Evolutionary conservation across 2,113 vertebrate genomes (phyloP).

Genomic region (Paralichthys olivaceus): DNA sequence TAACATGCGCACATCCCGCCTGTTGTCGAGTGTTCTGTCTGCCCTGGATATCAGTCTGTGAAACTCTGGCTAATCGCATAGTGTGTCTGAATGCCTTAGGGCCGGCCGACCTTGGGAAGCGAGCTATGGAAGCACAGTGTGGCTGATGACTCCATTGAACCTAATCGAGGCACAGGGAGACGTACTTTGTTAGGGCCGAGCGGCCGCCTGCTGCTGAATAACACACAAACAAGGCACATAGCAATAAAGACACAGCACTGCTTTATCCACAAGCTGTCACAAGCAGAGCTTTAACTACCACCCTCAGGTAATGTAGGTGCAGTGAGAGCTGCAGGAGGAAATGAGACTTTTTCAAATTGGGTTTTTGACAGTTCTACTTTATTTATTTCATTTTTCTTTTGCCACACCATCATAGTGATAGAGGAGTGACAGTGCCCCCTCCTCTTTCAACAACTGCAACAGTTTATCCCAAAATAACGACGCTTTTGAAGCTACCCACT

Average conservation of each 20-base stretch:
- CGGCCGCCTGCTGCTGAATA: constrained; percentile 22
- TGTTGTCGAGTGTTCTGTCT: background rate
- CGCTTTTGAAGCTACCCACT: constrained; percentile 3
- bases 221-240: constrained; percentile 25
- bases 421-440: background rate
- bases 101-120: constrained; percentile 19
- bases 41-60: constrained; percentile 26
- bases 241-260: constrained; percentile 30
- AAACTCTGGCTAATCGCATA: constrained; percentile 6
- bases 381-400: background rate
- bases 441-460: background rate
- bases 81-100: constrained; percentile 27
- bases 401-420: background rate
- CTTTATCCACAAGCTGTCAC: constrained; percentile 45
- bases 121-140: background rate
- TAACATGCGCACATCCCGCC: background rate
- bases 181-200: constrained; percentile 10
- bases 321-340: constrained; percentile 9
- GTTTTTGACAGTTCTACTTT: constrained; percentile 21
- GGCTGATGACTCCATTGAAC: constrained; percentile 38
- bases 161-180: constrained; percentile 24
- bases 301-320: constrained; percentile 17
- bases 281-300: constrained; percentile 25
- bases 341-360: constrained; percentile 12
- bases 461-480: constrained; percentile 18